Evolutionary conservation across 2,888 invertebrate species (phyloP).

Genomic region (Macrophya alboannulata): DNA sequence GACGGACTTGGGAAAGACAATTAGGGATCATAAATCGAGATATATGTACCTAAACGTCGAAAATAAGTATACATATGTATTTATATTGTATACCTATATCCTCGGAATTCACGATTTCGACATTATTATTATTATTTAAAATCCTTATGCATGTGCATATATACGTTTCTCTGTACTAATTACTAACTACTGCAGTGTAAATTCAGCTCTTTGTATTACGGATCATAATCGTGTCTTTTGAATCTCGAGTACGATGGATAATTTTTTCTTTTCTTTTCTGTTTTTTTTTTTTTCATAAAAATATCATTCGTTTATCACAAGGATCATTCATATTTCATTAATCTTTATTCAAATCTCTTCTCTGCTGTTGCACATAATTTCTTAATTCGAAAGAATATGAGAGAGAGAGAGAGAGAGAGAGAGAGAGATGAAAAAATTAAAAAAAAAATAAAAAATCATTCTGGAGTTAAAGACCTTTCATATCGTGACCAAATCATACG

Average conservation of each 20-base stretch:
- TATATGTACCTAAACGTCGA: neutral
- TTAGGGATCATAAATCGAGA: neutral
- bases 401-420: no score
- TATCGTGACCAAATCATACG: neutral
- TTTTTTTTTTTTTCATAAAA: neutral
- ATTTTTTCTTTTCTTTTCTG: no score
- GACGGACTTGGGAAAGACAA: neutral
- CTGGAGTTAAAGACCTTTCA: neutral
- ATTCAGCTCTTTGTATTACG: neutral
- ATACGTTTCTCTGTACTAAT: neutral
- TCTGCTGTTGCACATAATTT: neutral
- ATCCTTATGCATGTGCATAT: neutral
- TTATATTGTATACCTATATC: neutral
- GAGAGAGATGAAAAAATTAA: no score
- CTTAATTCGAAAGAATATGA: neutral
- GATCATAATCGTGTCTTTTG: neutral
- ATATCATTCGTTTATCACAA: no score
- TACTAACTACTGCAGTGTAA: no score
- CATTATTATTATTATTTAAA: neutral
- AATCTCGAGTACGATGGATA: no score
- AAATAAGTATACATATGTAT: neutral
- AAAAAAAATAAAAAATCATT: neutral
- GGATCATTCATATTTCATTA: no score
- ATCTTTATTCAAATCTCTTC: neutral
- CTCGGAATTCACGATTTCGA: neutral